Base-by-base conservation (phyloP, 2,888 invertebrate genomes). In the Folsomia manolachei region DNA sequence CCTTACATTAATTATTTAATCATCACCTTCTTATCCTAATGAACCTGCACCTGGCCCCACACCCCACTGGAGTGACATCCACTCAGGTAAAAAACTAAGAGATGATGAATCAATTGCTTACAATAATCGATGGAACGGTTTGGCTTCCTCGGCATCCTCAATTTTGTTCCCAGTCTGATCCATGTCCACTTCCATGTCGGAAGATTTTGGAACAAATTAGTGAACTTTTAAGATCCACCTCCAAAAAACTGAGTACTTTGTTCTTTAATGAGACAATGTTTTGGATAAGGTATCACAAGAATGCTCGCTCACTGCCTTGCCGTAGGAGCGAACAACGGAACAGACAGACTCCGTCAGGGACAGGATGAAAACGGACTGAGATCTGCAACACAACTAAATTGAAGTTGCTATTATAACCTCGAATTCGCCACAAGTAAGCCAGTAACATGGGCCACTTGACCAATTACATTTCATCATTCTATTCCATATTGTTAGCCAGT, bases 61-160 rank as follows among this genome's bases (percentile, higher is more conserved):
- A 14, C 39, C 4, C 39, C 39, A 39, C 39, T 39, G 7, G 39
- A 39, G 39, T 4, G n/a, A n/a, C n/a, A n/a, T n/a, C n/a, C n/a
- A n/a, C n/a, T n/a, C n/a, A 39, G 39, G 39, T 9, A 39, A 39
- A 39, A 14, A 4, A 39, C 4, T 14, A 39, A 39, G 39, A 14
- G 19, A 56, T 56, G 19, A n/a, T 56, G 56, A 51, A 11, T 51
- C 19, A 27, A n/a, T 51, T 71, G 76, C 80, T 80, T 78, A 80
- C 80, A 80, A 72, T 64, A 80, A 76, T 75, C 77, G 77, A 73
- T 80, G 78, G 64, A 78, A 75, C 61, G 80, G 78, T 63, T 76
- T 75, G 39, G 74, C 76, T 66, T 79, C 79, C 69, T 78, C 77
- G 69, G 77, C 71, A 63, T 79, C 79, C 70, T 78, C 80, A 27